These are phyloP conservation scores for Danaus plexippus DNA, from an alignment of 1,140 invertebrate genomes.

Conservation along the genomic window DNA sequence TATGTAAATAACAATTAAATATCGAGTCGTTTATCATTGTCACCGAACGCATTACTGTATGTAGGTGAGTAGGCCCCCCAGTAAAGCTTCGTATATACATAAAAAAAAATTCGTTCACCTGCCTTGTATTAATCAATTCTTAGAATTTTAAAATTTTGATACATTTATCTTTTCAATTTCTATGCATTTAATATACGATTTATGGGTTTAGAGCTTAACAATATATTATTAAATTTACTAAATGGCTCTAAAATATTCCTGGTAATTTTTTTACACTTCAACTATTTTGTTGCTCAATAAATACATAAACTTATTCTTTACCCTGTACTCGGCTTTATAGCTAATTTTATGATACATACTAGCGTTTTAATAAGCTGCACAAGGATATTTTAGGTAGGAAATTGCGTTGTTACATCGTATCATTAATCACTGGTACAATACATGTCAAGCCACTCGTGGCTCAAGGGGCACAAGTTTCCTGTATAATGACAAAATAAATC, in stretches of 20 bases:
- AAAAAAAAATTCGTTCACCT: no score
- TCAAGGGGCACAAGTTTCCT: slow-evolving; percentile 53
- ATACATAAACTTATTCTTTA: no score
- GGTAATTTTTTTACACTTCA: no score
- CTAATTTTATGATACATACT: slow-evolving; percentile 12
- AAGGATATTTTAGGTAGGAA: slow-evolving; percentile 44
- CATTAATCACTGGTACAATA: slow-evolving; percentile 65
- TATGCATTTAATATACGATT: no score
- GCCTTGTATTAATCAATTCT: no score
- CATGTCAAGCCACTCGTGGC: slow-evolving; percentile 53
- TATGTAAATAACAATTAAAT: slow-evolving; percentile 14
- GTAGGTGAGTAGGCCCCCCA: slow-evolving; percentile 24
- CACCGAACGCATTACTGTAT: slow-evolving; percentile 16
- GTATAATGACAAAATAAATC: slow-evolving; percentile 59
- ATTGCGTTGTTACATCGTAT: slow-evolving; percentile 41
- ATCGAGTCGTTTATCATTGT: slow-evolving; percentile 21
- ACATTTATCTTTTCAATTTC: no score
- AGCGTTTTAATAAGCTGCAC: slow-evolving; percentile 25
- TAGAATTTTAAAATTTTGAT: no score
- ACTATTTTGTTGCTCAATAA: no score
- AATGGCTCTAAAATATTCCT: no score
- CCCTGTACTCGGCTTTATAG: slow-evolving; percentile 6
- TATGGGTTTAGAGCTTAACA: no score
- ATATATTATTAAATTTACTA: no score
- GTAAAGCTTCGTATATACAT: no score